Percentiles rank a stretch among this genome's conserved stretches.
Evolutionary conservation across 2,113 vertebrate genomes (phyloP).

Genomic region (Petaurus breviceps): DNA sequence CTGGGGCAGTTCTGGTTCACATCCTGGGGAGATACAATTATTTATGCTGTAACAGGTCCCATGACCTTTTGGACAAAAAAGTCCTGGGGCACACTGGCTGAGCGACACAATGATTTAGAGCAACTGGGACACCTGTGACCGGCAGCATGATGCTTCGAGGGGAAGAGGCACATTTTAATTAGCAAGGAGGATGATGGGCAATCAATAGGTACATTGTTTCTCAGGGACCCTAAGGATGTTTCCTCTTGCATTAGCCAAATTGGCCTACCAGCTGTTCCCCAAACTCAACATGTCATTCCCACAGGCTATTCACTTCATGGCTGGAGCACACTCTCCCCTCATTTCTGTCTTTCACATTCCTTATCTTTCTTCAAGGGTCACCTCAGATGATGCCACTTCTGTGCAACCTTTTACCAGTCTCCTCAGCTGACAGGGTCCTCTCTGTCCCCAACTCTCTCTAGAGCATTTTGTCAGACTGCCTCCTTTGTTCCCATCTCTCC

Average conservation of each 20-base stretch:
- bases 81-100: background rate
- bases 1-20: background rate
- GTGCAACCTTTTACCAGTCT: background rate
- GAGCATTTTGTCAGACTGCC: background rate
- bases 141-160: background rate
- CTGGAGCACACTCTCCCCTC: background rate
- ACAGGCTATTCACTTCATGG: background rate
- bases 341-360: background rate
- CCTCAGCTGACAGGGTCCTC: background rate
- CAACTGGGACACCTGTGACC: background rate
- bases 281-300: background rate
- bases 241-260: background rate
- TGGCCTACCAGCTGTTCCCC: background rate
- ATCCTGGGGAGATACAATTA: background rate
- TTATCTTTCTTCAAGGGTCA: background rate
- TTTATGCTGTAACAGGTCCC: background rate
- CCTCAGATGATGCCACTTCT: background rate
- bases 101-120: background rate
- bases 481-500: background rate
- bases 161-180: background rate
- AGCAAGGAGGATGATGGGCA: background rate
- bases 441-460: background rate
- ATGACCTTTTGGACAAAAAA: background rate
- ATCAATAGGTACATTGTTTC: background rate
- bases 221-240: conserved; percentile 1